Evolutionary conservation across 92 coral and sea anemone genomes (phyloP), one percentile per base, ranked within the genome.

Genomic region (Phenganax marumi): DNA sequence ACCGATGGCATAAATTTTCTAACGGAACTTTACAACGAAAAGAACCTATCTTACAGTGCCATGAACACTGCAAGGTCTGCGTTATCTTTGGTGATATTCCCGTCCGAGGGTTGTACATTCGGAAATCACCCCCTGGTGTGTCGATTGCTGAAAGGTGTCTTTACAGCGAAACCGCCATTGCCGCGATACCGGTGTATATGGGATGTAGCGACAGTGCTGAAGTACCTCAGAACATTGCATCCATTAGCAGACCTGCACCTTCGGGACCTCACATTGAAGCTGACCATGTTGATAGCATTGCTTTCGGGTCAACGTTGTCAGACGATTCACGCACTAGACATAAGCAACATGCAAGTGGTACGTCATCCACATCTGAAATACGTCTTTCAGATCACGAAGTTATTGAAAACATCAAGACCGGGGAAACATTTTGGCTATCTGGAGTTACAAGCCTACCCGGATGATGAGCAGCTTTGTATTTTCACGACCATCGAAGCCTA

Each of bases 291-390:
- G 12, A 76, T 91, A 48, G 90, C 87, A 26, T 83, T 88, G 22
- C 86, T 82, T 24, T 91, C 88, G 39, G 85, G 88, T 25, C 87
- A 89, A 70, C 81, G 91, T 51, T 75, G 90, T 76, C 89, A 91
- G 66, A 91, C 90, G n/a, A 18, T 90, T 46, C 85, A 76, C 68
- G 76, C 77, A 23, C 74, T 90, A 10, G 50, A 86, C 46, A 82
- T 77, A 12, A 11, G 25, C 53, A 52, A 48, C 16, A 79, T 86
- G 88, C 33, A 79, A 62, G 24, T 63, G 70, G 10, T 54, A 54
- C 11, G 10, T 10, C 17, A 54, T 17, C 11, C 60, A 54, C 10
- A 17, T 54, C 10, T 17, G 60, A 10, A 54, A 54, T 10, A 10
- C 22, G 22, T 63, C 9, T 82, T 82, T 52, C 16, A 49, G 12